Evolutionary conservation across 2,888 invertebrate species (phyloP).

Genomic region (Caenorhabditis drosophilae): DNA sequence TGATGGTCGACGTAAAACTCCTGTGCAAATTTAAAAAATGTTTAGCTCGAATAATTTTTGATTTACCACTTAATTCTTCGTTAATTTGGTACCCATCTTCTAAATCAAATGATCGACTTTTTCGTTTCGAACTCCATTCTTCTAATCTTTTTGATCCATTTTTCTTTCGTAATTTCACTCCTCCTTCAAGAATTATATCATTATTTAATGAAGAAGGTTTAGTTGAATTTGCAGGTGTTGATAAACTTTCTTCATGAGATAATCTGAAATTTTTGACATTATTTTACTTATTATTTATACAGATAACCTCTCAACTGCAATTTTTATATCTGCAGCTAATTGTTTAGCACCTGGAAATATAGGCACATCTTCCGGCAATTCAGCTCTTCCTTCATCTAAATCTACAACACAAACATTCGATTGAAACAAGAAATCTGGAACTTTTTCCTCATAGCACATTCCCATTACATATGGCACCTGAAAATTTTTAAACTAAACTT

Average conservation of each 20-base stretch:
- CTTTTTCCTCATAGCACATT: conserved; percentile 72
- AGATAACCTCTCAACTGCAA: conserved; percentile 40
- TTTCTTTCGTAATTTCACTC: conserved; percentile 30
- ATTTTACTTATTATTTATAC: background rate
- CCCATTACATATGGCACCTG: conserved; percentile 97
- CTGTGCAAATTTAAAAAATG: too few relatives aligned
- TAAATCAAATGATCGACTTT: conserved; percentile 74
- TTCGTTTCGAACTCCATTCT: conserved; percentile 61
- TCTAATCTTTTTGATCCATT: conserved; percentile 19
- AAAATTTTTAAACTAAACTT: background rate
- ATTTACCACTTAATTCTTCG: conserved; percentile 29
- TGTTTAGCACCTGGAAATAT: conserved; percentile 82
- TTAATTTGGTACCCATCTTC: conserved; percentile 34
- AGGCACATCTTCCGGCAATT: conserved; percentile 92
- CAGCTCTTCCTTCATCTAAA: conserved; percentile 88
- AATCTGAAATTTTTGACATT: background rate
- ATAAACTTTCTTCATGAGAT: conserved; percentile 16
- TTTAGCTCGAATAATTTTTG: too few relatives aligned
- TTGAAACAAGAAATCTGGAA: conserved; percentile 68
- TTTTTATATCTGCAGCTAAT: conserved; percentile 54
- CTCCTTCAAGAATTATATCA: conserved; percentile 13
- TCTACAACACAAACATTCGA: conserved; percentile 93
- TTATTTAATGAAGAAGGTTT: conserved; percentile 4
- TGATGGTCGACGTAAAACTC: conserved; percentile 21
- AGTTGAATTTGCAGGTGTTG: conserved; percentile 17